These are phyloP conservation scores for Diarsia mendica DNA, from an alignment of 2,888 invertebrate species.

Conservation along the genomic window DNA sequence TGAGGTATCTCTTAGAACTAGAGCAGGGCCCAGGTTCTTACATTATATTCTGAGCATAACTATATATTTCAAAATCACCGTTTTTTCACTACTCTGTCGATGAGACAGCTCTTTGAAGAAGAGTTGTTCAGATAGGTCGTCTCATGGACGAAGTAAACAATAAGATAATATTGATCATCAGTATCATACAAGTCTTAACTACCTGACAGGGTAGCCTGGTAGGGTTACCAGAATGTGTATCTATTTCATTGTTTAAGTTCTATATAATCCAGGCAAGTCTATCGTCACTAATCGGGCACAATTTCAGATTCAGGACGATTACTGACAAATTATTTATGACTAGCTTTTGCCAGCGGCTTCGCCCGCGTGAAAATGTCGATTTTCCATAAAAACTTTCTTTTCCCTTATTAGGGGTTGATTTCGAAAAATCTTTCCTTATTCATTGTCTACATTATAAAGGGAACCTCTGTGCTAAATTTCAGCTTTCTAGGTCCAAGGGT, in stretches of 20 bases:
- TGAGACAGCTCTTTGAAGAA: neutral
- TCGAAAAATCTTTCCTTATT: too few relatives aligned
- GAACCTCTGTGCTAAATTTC: too few relatives aligned
- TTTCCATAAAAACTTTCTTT: too few relatives aligned
- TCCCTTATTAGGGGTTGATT: too few relatives aligned
- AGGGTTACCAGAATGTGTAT: too few relatives aligned
- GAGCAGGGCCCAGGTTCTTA: too few relatives aligned
- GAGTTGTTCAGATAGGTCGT: neutral
- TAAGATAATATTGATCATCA: neutral
- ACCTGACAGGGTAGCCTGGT: too few relatives aligned
- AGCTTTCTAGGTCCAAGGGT: too few relatives aligned
- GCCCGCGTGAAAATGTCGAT: too few relatives aligned
- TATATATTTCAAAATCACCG: neutral
- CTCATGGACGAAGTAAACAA: neutral
- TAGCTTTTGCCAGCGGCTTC: too few relatives aligned
- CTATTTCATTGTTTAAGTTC: neutral
- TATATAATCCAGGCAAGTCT: neutral
- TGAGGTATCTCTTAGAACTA: neutral
- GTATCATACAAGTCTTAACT: neutral
- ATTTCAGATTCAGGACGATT: accelerated
- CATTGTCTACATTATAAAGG: too few relatives aligned
- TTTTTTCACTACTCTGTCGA: neutral
- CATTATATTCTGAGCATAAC: neutral
- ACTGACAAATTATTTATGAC: neutral
- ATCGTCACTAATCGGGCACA: too few relatives aligned